Conservation (phyloP, 2,113 vertebrate genomes). For the Agapornis roseicollis region DNA sequence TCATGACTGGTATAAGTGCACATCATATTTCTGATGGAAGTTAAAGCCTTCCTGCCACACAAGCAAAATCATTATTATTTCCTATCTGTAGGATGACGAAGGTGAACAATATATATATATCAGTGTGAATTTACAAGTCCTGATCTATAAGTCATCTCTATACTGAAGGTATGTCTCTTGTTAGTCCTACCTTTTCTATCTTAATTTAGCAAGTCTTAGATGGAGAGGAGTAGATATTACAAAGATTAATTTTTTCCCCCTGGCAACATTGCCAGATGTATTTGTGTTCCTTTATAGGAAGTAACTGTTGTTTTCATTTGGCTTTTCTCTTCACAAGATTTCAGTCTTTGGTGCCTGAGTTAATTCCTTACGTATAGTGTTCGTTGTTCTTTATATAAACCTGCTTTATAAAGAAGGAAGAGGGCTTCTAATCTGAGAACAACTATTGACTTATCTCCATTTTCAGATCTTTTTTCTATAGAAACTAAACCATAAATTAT, state of each 20-base stretch:
- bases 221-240: background rate
- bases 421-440: background rate
- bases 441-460: background rate
- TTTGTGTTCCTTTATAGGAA: background rate
- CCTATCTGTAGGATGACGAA: background rate
- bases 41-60: background rate
- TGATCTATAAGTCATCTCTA: background rate
- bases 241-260: background rate
- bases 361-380: background rate
- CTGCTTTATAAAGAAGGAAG: background rate
- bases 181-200: background rate
- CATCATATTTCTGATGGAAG: background rate
- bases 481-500: background rate
- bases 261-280: background rate
- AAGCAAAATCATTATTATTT: conserved; percentile 28
- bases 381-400: background rate
- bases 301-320: background rate
- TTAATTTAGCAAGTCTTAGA: background rate
- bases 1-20: background rate
- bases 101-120: background rate
- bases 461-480: background rate
- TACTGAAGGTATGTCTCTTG: background rate
- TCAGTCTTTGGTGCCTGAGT: background rate
- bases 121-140: background rate
- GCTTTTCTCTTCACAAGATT: background rate